Percentiles rank a stretch among this genome's conserved stretches.
These are phyloP conservation scores for Epirrhoe tristata DNA, from an alignment of 2,888 invertebrate genomes.

Conservation along the genomic window DNA sequence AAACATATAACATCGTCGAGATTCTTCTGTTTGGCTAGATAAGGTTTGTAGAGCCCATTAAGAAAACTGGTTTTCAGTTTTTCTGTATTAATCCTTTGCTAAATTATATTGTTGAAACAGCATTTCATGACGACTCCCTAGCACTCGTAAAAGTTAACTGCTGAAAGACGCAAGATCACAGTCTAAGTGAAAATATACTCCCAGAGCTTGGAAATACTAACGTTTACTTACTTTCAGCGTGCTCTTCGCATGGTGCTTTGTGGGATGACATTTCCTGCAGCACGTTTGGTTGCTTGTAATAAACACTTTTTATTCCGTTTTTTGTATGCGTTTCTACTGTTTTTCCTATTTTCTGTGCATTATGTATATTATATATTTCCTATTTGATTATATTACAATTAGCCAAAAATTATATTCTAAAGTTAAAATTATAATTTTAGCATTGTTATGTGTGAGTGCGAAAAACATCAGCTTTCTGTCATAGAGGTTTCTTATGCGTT, in stretches of 20 bases:
- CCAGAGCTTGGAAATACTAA: constrained; percentile 58
- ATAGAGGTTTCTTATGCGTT: too few species aligned
- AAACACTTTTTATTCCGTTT: too few species aligned
- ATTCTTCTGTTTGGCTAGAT: not conserved
- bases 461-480: too few species aligned
- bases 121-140: constrained; percentile 41
- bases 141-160: constrained; percentile 50
- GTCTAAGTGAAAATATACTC: constrained; percentile 37
- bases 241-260: constrained; percentile 4
- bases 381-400: too few species aligned
- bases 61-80: constrained; percentile 38
- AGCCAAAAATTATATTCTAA: too few species aligned
- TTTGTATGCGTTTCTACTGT: too few species aligned
- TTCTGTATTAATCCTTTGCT: constrained; percentile 44
- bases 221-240: constrained; percentile 45
- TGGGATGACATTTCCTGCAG: too few species aligned
- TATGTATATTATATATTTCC: too few species aligned
- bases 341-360: too few species aligned
- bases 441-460: too few species aligned
- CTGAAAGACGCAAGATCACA: constrained; percentile 29
- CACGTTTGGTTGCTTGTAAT: too few species aligned
- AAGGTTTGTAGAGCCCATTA: constrained; percentile 32
- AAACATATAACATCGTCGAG: not conserved
- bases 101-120: constrained; percentile 44
- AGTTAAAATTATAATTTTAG: too few species aligned